A percentile compares a stretch with the other conserved stretches of the same genome.
These are phyloP conservation scores for Paguma larvata DNA, from an alignment of 2,797 vertebrate genomes.

Conservation along the genomic window DNA sequence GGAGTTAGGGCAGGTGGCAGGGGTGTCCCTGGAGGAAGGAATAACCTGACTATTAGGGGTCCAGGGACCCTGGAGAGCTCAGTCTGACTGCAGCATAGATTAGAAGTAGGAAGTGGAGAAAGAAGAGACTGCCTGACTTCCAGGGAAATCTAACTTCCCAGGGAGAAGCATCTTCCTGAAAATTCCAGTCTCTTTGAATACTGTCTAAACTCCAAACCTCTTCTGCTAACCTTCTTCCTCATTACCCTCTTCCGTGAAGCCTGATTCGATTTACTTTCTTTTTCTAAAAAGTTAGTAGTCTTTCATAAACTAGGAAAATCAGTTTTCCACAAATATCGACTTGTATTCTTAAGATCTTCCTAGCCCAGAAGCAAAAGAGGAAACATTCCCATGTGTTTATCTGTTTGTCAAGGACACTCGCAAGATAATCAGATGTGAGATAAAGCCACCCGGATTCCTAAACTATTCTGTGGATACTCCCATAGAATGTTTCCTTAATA, in stretches of 20 bases:
- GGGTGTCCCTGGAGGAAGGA: neutral
- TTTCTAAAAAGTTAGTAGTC: neutral
- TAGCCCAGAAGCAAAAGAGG: neutral
- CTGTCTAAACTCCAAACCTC: neutral
- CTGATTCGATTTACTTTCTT: neutral
- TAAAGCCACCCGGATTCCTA: neutral
- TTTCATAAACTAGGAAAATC: neutral
- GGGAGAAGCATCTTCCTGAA: neutral
- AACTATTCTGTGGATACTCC: neutral
- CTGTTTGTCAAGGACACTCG: rapidly evolving
- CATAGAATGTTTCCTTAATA: neutral
- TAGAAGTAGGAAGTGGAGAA: neutral
- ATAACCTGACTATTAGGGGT: too few species aligned
- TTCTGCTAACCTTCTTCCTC: neutral
- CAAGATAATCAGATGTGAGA: neutral
- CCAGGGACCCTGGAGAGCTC: neutral
- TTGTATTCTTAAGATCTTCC: neutral
- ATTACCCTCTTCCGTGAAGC: neutral
- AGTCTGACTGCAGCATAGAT: neutral
- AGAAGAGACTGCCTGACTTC: neutral
- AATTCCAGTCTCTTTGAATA: neutral
- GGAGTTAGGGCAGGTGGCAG: neutral
- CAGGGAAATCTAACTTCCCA: neutral
- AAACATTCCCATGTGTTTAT: neutral
- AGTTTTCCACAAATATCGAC: neutral